Evolutionary conservation across 2,888 invertebrate genomes (phyloP).

Genomic region (Trichacis sp.): DNA sequence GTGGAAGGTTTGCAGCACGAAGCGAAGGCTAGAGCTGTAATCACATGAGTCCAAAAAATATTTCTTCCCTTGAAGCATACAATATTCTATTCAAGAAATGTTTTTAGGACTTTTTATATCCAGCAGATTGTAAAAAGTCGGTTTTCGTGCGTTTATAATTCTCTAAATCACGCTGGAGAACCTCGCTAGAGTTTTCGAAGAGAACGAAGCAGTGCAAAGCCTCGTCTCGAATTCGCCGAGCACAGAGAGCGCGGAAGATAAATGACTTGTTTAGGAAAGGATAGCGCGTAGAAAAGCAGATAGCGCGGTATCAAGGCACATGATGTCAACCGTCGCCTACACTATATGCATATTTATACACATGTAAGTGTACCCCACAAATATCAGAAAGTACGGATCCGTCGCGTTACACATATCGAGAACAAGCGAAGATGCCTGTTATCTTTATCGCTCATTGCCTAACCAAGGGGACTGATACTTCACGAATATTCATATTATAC

Average conservation of each 20-base stretch:
- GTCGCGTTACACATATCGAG: constrained; percentile 44
- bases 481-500: background rate
- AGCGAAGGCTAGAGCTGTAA: too few species aligned
- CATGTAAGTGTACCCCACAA: constrained; percentile 4
- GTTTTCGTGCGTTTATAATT: too few species aligned
- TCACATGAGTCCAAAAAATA: too few species aligned
- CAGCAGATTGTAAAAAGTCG: too few species aligned
- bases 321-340: constrained; percentile 64
- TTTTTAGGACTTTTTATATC: too few species aligned
- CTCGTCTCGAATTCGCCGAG: background rate
- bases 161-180: too few species aligned
- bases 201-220: background rate
- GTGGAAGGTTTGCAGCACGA: too few species aligned
- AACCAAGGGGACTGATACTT: constrained; percentile 58
- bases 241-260: constrained; percentile 3
- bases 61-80: too few species aligned
- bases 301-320: constrained; percentile 54
- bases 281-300: constrained; percentile 57
- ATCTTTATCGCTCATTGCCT: constrained; percentile 55
- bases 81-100: too few species aligned
- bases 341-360: constrained; percentile 41
- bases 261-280: constrained; percentile 26
- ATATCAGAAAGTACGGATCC: constrained; percentile 44
- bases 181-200: background rate
- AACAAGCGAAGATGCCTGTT: constrained; percentile 53